Evolutionary conservation across 2,113 vertebrate genomes (phyloP).

Genomic region (Bambusicola thoracicus): DNA sequence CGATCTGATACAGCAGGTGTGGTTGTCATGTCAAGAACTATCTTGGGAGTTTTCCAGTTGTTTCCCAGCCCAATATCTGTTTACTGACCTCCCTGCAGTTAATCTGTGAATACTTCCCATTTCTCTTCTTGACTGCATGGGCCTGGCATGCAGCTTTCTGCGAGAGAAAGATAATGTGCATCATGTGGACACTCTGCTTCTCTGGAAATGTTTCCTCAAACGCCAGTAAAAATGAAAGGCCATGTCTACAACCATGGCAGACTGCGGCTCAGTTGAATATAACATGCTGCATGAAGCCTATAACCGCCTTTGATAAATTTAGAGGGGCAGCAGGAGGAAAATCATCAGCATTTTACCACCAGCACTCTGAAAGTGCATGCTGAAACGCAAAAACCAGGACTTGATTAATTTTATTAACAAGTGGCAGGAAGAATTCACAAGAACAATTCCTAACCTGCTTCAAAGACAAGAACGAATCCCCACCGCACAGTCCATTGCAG

Average conservation of each 20-base stretch:
- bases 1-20: conserved; percentile 3
- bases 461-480: background rate
- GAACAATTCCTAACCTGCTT: conserved; percentile 29
- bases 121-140: background rate
- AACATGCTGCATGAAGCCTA: background rate
- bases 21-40: background rate
- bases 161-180: conserved; percentile 5
- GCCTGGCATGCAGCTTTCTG: background rate
- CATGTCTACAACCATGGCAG: background rate
- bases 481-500: background rate
- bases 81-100: conserved; percentile 6
- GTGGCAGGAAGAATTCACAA: background rate
- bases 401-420: conserved; percentile 15
- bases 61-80: background rate
- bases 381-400: background rate
- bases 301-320: background rate
- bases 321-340: background rate
- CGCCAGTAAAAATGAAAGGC: background rate
- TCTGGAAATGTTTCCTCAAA: conserved; percentile 16
- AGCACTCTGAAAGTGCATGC: background rate
- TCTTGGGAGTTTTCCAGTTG: background rate
- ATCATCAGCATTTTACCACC: background rate
- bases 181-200: background rate
- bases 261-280: background rate
- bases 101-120: conserved; percentile 12